Conservation (phyloP, 2,888 invertebrate genomes). For the Alentia gelatinosa region DNA sequence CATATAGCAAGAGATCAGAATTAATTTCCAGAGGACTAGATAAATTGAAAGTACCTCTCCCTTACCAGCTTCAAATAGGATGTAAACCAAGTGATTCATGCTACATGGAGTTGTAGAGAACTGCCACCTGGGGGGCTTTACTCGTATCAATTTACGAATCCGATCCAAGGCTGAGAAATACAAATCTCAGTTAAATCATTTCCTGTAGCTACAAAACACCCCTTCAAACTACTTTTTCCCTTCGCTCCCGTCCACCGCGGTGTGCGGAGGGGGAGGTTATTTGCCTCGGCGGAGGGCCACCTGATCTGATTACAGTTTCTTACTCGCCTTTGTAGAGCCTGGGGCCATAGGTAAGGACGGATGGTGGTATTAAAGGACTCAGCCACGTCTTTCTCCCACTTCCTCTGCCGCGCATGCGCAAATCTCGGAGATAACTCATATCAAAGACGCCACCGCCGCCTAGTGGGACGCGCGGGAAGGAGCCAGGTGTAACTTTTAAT, state of each 20-base stretch:
- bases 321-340: not conserved
- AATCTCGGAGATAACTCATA: not conserved
- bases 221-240: not conserved
- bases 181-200: not conserved
- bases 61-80: no score
- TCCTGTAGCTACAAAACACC: constrained; percentile 1
- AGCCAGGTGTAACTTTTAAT: no score
- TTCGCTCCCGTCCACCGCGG: not conserved
- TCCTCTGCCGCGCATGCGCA: no score
- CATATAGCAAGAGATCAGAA: no score
- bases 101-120: not conserved
- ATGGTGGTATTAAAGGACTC: not conserved
- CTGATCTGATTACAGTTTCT: not conserved
- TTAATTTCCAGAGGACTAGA: no score
- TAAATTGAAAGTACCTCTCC: no score
- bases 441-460: not conserved
- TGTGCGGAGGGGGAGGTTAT: not conserved
- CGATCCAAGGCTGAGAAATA: not conserved
- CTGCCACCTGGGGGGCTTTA: not conserved
- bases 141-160: not conserved
- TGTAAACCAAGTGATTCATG: no score
- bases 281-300: not conserved
- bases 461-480: not conserved
- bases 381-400: not conserved
- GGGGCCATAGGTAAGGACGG: not conserved